These are phyloP conservation scores for Lordiphosa fenestrarum DNA, from an alignment of 2,888 invertebrate genomes.

Conservation along the genomic window DNA sequence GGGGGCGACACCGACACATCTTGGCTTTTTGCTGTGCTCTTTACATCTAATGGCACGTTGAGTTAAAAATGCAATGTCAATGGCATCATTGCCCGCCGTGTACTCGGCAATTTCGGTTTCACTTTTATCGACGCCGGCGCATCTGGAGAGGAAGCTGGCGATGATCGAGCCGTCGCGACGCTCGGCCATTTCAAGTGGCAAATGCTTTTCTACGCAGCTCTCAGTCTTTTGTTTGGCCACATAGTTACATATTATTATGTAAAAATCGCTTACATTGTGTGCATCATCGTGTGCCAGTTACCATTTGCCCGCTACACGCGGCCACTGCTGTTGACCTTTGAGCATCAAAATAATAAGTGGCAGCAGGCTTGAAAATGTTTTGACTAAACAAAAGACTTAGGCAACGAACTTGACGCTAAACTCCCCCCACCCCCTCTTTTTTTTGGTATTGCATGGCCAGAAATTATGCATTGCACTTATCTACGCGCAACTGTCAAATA, in stretches of 20 bases:
- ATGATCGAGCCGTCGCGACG: conserved; percentile 43
- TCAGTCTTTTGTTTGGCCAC: conserved; percentile 43
- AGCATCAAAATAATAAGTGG: conserved; percentile 21
- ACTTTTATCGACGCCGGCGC: conserved; percentile 73
- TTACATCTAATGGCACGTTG: conserved; percentile 62
- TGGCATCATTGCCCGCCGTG: conserved; percentile 58
- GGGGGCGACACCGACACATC: conserved; percentile 13
- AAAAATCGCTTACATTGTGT: conserved; percentile 67
- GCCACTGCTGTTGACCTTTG: conserved; percentile 66
- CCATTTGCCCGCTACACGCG: conserved; percentile 30
- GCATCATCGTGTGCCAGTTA: conserved; percentile 62
- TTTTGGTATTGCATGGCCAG: conserved; percentile 38
- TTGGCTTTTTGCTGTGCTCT: conserved; percentile 37
- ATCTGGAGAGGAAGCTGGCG: conserved; percentile 52
- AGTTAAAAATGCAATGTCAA: conserved; percentile 76
- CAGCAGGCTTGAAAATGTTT: conserved; percentile 10
- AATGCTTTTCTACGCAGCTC: conserved; percentile 45
- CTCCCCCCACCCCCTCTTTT: conserved; percentile 37
- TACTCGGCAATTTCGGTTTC: conserved; percentile 71
- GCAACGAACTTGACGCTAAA: conserved; percentile 62
- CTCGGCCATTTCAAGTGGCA: conserved; percentile 58
- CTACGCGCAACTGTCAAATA: conserved; percentile 27
- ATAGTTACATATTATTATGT: conserved; percentile 68
- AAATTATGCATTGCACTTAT: conserved; percentile 47
- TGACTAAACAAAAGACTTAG: conserved; percentile 68